phyloP scores from a whole-genome alignment of 2,113 vertebrate genomes.

The Meleagris gallopavo region DNA sequence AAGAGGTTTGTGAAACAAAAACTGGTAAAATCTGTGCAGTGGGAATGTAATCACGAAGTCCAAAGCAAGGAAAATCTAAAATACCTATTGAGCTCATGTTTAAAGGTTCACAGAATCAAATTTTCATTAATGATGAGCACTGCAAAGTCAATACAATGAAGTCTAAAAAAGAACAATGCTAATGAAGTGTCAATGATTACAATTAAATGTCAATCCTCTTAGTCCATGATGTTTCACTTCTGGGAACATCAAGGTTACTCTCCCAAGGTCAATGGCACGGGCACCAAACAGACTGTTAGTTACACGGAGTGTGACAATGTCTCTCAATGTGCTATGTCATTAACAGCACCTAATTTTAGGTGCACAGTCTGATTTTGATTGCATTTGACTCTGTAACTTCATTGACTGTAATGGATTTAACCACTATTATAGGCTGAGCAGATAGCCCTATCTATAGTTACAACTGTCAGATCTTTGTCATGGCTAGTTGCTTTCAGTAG shows the following conservation, averaged over 20 bases:
- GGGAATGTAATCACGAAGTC: rapidly evolving
- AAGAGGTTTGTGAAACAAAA: background rate
- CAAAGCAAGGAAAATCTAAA: background rate
- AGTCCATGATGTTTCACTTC: background rate
- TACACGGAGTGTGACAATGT: background rate
- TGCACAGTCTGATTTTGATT: constrained; percentile 24
- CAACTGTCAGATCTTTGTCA: background rate
- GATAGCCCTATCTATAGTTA: constrained; percentile 6
- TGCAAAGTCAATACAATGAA: background rate
- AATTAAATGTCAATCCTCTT: constrained; percentile 15
- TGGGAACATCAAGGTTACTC: background rate
- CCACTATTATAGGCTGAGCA: background rate
- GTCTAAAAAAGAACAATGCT: background rate
- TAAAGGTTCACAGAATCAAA: background rate
- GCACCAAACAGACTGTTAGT: background rate
- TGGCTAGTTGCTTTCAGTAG: background rate
- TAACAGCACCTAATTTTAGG: background rate
- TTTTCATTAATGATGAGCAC: background rate
- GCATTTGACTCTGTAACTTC: constrained; percentile 12
- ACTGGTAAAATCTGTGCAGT: background rate
- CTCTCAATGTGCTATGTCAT: background rate
- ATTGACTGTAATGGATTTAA: constrained; percentile 24
- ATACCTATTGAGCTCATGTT: background rate
- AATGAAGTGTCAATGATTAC: background rate
- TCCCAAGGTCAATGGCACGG: background rate